Conservation (phyloP, 2,888 invertebrate species). For the Meta bourneti region DNA sequence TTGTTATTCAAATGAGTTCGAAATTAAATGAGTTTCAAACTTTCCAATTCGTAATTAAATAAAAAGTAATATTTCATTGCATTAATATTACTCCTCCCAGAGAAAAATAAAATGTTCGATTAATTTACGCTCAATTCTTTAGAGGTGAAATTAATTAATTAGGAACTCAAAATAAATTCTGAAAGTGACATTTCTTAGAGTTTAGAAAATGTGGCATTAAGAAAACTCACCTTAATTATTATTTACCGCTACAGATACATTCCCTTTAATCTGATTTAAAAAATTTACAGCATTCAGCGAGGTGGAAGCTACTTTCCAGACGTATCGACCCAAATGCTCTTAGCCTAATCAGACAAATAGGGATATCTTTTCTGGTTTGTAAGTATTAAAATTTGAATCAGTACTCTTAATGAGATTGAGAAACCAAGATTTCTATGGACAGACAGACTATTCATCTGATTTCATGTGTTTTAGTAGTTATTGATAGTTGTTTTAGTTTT, state of each 20-base stretch:
- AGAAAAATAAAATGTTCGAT: not conserved
- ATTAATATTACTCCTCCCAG: not conserved
- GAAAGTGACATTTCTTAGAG: not conserved
- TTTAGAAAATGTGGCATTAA: not conserved
- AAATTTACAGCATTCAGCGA: not conserved
- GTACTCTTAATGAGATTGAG: not conserved
- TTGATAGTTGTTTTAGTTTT: no score
- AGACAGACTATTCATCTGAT: not conserved
- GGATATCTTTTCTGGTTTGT: not conserved
- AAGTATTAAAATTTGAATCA: not conserved
- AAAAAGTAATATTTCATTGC: not conserved
- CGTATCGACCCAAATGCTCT: not conserved
- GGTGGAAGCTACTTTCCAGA: not conserved
- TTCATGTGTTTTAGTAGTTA: not conserved
- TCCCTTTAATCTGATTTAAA: not conserved
- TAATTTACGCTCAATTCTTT: not conserved
- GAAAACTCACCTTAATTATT: not conserved
- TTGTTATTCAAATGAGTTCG: slow-evolving; percentile 22
- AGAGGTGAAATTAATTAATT: slow-evolving; percentile 1
- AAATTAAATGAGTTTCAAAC: not conserved
- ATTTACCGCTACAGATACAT: not conserved
- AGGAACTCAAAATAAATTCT: not conserved
- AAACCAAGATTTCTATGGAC: not conserved
- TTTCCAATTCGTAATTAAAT: slow-evolving; percentile 7
- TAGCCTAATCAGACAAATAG: not conserved